phyloP scores from a whole-genome alignment of 23 tunicate species.

The Trididemnum miniatum region DNA sequence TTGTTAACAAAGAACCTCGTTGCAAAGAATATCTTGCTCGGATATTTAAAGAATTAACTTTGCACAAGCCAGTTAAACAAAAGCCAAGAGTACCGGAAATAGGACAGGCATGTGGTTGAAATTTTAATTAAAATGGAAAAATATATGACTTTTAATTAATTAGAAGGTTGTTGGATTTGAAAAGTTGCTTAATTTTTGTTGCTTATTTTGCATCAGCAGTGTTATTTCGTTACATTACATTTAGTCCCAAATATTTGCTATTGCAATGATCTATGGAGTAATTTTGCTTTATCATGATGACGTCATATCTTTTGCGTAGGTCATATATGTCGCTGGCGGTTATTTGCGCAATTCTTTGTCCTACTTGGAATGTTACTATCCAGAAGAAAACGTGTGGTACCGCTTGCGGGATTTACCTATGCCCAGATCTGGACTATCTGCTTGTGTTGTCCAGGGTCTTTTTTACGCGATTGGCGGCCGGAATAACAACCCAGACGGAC shows the following conservation, averaged over 20 bases:
- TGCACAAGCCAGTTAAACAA: conserved; percentile 75
- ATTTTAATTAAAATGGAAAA: too few relatives aligned
- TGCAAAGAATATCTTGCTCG: conserved; percentile 69
- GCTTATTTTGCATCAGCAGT: too few relatives aligned
- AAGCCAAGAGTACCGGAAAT: conserved; percentile 80
- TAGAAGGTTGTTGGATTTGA: too few relatives aligned
- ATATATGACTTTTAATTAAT: too few relatives aligned
- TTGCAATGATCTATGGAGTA: too few relatives aligned
- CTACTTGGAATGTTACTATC: conserved; percentile 80
- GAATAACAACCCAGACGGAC: conserved; percentile 75
- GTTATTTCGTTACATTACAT: too few relatives aligned
- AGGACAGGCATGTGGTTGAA: conserved; percentile 79
- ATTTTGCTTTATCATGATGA: not conserved
- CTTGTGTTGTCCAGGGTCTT: conserved; percentile 85
- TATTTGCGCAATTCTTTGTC: conserved; percentile 87
- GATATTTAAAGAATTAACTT: conserved; percentile 72
- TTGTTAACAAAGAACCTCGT: conserved; percentile 68
- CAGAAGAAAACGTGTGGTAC: conserved; percentile 71
- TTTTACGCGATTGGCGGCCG: conserved; percentile 93
- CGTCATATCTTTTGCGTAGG: conserved; percentile 29
- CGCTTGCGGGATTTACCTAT: conserved; percentile 67
- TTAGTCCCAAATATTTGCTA: too few relatives aligned
- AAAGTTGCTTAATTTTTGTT: too few relatives aligned
- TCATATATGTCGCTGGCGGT: conserved; percentile 89
- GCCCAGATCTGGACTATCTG: conserved; percentile 85